Conservation (phyloP, 2,797 vertebrate species). For the Phalanger gymnotis region DNA sequence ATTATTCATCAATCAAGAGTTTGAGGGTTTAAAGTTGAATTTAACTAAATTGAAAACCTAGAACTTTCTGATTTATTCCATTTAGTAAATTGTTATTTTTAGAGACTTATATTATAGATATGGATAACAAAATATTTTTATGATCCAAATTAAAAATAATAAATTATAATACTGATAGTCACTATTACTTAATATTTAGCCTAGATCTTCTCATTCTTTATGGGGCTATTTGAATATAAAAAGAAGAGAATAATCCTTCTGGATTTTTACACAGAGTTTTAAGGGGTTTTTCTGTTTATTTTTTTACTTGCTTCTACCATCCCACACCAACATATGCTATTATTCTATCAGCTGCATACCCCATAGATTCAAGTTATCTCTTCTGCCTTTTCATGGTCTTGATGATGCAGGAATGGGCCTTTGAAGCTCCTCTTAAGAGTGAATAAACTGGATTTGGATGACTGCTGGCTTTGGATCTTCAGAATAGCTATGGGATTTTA, state of each 20-base stretch:
- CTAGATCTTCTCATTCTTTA: background rate
- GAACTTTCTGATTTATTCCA: background rate
- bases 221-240: background rate
- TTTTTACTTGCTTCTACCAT: background rate
- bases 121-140: background rate
- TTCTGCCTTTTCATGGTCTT: background rate
- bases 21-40: background rate
- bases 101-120: background rate
- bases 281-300: background rate
- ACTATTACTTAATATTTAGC: background rate
- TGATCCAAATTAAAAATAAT: background rate
- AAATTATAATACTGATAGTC: background rate
- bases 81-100: background rate
- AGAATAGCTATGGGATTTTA: background rate
- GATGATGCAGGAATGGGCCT: background rate
- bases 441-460: background rate
- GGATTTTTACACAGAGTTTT: background rate
- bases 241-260: background rate
- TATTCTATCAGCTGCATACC: background rate
- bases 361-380: background rate
- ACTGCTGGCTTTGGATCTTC: background rate
- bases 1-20: background rate
- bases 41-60: background rate
- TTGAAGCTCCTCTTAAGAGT: background rate
- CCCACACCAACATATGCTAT: background rate